Base-by-base conservation (phyloP, 2,113 vertebrate species). In the Athene noctua region DNA sequence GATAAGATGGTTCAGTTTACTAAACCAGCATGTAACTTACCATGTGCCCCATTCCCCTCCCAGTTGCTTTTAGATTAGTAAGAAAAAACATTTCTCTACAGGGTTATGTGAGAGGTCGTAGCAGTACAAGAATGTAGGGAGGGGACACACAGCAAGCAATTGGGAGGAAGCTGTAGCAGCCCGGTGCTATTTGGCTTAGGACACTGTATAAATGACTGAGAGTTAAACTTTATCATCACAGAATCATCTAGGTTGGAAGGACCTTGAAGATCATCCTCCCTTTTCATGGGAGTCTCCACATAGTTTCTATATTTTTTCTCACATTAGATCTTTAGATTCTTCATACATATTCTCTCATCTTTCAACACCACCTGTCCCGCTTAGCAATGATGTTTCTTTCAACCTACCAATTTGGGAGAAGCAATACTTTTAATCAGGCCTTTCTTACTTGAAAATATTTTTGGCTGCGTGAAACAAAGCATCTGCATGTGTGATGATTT, bases 11-110 rank as follows among this genome's bases (percentile, higher is more conserved):
- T 27, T 87, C 44, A 30, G 17, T 49, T 67, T 75, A 40, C 17
- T 46, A 73, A 92, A 65, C 18, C 12, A 81, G 36, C 22, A 79
- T n/a, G n/a, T 67, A 78, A 71, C 10, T n/a, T 67, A 23, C 20
- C 1, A 0, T 36, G 15, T 38, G 15, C 8, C n/a, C 11, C 6
- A 51, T 59, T 74, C 23, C 11, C 5, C 2, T 75, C 26, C 13
- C 14, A 85, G 10, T 21, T 51, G 15, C 34, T 79, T 94, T 65
- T 61, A 52, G 15, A 40, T 52, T 51, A 15, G 63, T 71, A 72
- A 75, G 32, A 26, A 87, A 59, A 78, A 73, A 8, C 3, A 19
- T 25, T 9, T 73, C 13, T 16, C 22, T 67, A 29, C 26, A 44
- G 29, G 22, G 38, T 74, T 75, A 12, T 18, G 6, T 68, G 42